Evolutionary conservation across 2,888 invertebrate species (phyloP).

Genomic region (Autographa gamma): DNA sequence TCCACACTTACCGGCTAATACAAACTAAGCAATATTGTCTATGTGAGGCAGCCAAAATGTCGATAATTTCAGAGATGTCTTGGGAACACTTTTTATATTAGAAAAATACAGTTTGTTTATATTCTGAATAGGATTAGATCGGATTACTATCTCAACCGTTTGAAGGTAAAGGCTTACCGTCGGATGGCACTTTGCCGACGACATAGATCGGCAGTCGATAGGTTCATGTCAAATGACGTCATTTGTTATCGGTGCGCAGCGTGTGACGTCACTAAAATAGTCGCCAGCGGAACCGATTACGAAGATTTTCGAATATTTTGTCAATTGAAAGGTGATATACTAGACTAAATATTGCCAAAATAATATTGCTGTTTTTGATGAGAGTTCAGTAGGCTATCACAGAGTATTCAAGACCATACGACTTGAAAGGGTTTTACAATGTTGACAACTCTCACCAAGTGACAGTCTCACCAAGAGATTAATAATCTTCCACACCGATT

Average conservation of each 20-base stretch:
- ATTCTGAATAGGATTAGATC: neutral
- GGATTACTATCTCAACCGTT: neutral
- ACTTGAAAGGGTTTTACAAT: too few species aligned
- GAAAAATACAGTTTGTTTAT: slow-evolving; percentile 33
- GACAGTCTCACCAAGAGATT: too few species aligned
- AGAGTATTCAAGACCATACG: too few species aligned
- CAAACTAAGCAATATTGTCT: slow-evolving; percentile 28
- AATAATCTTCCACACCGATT: too few species aligned
- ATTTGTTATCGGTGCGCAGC: neutral
- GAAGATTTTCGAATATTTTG: too few species aligned
- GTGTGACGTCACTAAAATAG: neutral
- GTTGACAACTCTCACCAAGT: too few species aligned
- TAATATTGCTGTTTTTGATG: too few species aligned
- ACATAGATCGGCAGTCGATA: slow-evolving; percentile 1
- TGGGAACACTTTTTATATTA: slow-evolving; percentile 31
- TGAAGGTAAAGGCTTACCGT: slow-evolving; percentile 1
- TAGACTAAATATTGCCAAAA: too few species aligned
- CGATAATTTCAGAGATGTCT: slow-evolving; percentile 7
- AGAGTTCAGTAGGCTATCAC: too few species aligned
- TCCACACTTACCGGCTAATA: slow-evolving; percentile 38
- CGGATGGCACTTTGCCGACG: neutral
- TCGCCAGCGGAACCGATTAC: too few species aligned
- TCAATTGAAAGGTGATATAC: too few species aligned
- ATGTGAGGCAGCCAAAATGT: slow-evolving; percentile 12
- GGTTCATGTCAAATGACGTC: neutral